Percentiles rank a stretch among this genome's conserved stretches.
Evolutionary conservation across 2,113 vertebrate genomes (phyloP).

Genomic region (Boulengeromyrus knoepffleri): DNA sequence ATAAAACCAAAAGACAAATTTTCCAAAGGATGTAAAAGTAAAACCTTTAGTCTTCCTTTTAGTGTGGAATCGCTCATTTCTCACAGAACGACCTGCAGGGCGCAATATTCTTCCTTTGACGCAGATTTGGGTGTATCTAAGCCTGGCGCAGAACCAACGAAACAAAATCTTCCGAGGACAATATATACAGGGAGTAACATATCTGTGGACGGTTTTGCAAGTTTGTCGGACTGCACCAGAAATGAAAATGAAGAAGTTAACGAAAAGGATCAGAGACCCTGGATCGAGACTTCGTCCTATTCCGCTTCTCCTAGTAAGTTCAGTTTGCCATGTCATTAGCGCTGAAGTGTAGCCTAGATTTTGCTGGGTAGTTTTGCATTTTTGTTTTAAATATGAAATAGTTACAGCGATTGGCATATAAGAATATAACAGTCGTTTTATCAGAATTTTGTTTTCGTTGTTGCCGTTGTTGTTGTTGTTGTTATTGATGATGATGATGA

Average conservation of each 20-base stretch:
- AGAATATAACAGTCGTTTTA: neutral
- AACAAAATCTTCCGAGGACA: slow-evolving; percentile 54
- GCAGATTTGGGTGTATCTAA: slow-evolving; percentile 34
- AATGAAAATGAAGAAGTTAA: slow-evolving; percentile 50
- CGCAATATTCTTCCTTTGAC: slow-evolving; percentile 44
- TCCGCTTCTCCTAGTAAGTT: slow-evolving; percentile 62
- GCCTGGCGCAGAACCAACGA: slow-evolving; percentile 34
- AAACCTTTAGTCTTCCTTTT: slow-evolving; percentile 59
- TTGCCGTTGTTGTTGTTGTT: neutral
- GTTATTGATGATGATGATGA: neutral
- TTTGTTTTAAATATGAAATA: neutral
- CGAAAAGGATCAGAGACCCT: slow-evolving; percentile 61
- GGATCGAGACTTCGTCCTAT: slow-evolving; percentile 55
- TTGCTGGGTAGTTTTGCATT: neutral
- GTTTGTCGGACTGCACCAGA: slow-evolving; percentile 42
- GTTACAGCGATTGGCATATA: neutral
- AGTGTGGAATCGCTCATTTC: slow-evolving; percentile 73
- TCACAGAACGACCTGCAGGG: slow-evolving; percentile 60
- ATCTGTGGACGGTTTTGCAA: slow-evolving; percentile 46
- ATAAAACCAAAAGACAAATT: slow-evolving; percentile 52
- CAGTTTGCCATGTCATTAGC: neutral
- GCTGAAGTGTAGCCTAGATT: neutral
- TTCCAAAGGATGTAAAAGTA: slow-evolving; percentile 54
- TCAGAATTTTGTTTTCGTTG: neutral
- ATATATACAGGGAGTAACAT: slow-evolving; percentile 49